phyloP scores from a whole-genome alignment of 2,797 vertebrate species.

The Dermochelys coriacea region DNA sequence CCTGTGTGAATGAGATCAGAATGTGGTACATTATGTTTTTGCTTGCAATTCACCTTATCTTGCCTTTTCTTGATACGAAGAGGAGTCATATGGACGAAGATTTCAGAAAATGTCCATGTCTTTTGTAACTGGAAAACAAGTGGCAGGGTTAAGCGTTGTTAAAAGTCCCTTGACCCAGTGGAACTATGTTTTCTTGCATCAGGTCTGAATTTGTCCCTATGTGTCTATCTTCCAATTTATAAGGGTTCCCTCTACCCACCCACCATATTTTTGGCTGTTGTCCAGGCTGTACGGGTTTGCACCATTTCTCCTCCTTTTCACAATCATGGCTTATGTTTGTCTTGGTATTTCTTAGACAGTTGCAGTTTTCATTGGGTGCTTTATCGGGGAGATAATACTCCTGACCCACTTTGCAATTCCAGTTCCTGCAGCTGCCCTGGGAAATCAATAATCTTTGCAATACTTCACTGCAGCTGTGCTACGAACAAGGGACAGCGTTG shows the following conservation, averaged over 20 bases:
- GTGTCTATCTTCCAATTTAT: neutral
- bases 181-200: accelerated
- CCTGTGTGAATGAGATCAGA: neutral
- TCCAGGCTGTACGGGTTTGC: neutral
- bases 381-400: neutral
- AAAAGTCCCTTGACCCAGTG: neutral
- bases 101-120: neutral
- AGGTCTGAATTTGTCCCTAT: neutral
- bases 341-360: neutral
- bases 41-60: neutral
- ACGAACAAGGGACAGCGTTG: neutral
- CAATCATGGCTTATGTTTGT: neutral
- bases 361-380: neutral
- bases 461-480: neutral
- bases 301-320: neutral
- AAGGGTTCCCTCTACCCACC: neutral
- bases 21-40: neutral
- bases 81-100: accelerated
- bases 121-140: neutral
- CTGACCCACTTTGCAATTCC: neutral
- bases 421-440: too few species aligned
- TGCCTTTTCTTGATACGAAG: neutral
- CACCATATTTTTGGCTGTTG: neutral
- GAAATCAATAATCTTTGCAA: neutral
- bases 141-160: slow-evolving; percentile 3